phyloP scores from a whole-genome alignment of 2,113 vertebrate genomes.

The Dissostichus mawsoni region DNA sequence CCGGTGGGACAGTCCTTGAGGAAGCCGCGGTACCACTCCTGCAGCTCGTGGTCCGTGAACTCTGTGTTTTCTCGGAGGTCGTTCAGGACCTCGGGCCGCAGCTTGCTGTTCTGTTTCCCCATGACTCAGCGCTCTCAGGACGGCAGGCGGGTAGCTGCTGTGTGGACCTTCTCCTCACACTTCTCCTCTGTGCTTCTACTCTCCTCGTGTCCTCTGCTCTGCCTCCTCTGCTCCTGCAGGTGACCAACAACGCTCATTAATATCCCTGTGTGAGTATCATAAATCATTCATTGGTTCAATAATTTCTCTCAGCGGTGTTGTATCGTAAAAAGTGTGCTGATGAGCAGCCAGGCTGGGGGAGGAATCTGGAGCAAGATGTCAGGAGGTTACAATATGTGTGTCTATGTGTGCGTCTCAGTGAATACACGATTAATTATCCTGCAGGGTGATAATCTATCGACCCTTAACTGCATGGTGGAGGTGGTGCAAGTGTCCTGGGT shows the following conservation, averaged over 20 bases:
- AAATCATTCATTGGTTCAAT: conserved; percentile 74
- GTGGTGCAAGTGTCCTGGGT: conserved; percentile 54
- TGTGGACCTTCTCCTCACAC: conserved; percentile 31
- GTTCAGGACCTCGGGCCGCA: conserved; percentile 84
- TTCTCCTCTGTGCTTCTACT: conserved; percentile 30
- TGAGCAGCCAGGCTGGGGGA: conserved; percentile 4
- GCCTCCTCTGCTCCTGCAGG: conserved; percentile 69
- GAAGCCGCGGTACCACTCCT: conserved; percentile 87
- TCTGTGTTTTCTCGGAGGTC: conserved; percentile 85
- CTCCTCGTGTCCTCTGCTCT: conserved; percentile 21
- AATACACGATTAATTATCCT: conserved; percentile 64
- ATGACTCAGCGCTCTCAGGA: conserved; percentile 57
- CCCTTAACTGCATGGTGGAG: conserved; percentile 49
- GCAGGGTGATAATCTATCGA: conserved; percentile 68
- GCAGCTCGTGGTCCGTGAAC: conserved; percentile 85
- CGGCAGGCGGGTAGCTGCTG: conserved; percentile 9
- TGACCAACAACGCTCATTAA: conserved; percentile 68
- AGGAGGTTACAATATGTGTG: conserved; percentile 5
- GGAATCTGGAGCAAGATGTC: conserved; percentile 22
- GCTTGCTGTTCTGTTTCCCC: conserved; percentile 88
- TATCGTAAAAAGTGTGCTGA: conserved; percentile 26
- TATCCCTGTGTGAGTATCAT: conserved; percentile 62
- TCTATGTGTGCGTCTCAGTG: conserved; percentile 32
- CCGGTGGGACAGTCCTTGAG: conserved; percentile 86
- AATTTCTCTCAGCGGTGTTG: conserved; percentile 43